phyloP scores from a whole-genome alignment of 2,113 vertebrate genomes.

The Oreochromis spilurus region DNA sequence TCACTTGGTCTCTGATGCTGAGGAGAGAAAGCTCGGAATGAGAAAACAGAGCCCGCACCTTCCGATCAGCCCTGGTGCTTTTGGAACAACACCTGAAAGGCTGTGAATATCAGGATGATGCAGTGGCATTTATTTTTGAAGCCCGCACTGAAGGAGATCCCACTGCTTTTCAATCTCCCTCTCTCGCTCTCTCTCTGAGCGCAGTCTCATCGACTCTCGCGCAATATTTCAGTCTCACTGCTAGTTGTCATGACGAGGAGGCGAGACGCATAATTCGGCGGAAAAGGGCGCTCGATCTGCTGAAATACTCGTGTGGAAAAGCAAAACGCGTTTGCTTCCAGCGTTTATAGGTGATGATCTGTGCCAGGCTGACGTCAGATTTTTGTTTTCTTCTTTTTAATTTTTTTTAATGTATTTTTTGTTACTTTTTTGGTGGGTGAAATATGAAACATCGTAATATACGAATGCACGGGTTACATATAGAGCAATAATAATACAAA shows the following conservation, averaged over 20 bases:
- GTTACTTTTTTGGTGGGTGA: not conserved
- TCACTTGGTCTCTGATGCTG: conserved; percentile 30
- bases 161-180: not conserved
- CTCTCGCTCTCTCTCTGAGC: conserved; percentile 33
- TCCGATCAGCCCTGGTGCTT: conserved; percentile 28
- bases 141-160: conserved; percentile 24
- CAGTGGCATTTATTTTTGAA: conserved; percentile 19
- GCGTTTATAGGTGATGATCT: conserved; percentile 25
- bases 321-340: not conserved
- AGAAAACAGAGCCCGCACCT: not conserved
- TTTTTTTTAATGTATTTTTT: fast-evolving
- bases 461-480: not conserved
- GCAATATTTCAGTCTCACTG: conserved; percentile 48
- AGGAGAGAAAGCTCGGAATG: not conserved
- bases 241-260: conserved; percentile 56
- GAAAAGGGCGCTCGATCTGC: not conserved
- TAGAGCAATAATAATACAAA: not conserved
- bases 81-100: not conserved
- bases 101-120: not conserved
- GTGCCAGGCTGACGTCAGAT: conserved; percentile 53
- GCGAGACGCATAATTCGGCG: conserved; percentile 27
- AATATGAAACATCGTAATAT: not conserved
- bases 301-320: not conserved
- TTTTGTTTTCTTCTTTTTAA: not conserved
- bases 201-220: conserved; percentile 30